Conservation (phyloP, 2,797 vertebrate genomes). For the Clarias pachynema region DNA sequence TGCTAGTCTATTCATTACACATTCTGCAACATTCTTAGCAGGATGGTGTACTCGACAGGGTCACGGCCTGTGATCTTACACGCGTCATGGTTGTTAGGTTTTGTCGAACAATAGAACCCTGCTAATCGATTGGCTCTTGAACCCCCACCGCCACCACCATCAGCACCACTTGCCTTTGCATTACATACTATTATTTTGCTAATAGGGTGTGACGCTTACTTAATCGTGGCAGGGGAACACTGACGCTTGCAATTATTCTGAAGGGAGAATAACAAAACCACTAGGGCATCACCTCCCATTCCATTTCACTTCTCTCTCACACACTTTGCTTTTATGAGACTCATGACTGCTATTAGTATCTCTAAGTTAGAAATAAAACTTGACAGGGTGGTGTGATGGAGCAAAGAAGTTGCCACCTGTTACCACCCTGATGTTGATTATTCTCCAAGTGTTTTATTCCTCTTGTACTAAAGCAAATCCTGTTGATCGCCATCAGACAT, state of each 20-base stretch:
- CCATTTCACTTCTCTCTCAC: neutral
- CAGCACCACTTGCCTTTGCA: neutral
- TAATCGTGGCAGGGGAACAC: conserved; percentile 61
- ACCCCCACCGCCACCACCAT: neutral
- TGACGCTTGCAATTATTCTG: conserved; percentile 53
- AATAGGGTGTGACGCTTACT: conserved; percentile 61
- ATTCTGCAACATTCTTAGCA: neutral
- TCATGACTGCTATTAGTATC: neutral
- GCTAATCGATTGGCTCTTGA: conserved; percentile 29
- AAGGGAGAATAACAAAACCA: conserved; percentile 60
- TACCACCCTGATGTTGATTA: neutral
- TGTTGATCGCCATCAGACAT: neutral
- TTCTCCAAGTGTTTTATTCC: neutral
- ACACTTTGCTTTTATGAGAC: neutral
- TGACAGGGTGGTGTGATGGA: neutral
- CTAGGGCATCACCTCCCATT: neutral
- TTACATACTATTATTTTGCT: conserved; percentile 62
- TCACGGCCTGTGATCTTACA: neutral
- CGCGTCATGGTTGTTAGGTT: conserved; percentile 39
- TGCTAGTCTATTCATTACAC: neutral
- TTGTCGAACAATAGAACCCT: conserved; percentile 20
- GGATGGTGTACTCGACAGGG: conserved; percentile 19
- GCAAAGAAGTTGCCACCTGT: neutral
- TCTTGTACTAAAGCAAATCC: neutral
- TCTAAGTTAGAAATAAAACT: neutral